Base-by-base conservation (phyloP, 92 coral and sea anemone species). In the Epizoanthus rinbou region DNA sequence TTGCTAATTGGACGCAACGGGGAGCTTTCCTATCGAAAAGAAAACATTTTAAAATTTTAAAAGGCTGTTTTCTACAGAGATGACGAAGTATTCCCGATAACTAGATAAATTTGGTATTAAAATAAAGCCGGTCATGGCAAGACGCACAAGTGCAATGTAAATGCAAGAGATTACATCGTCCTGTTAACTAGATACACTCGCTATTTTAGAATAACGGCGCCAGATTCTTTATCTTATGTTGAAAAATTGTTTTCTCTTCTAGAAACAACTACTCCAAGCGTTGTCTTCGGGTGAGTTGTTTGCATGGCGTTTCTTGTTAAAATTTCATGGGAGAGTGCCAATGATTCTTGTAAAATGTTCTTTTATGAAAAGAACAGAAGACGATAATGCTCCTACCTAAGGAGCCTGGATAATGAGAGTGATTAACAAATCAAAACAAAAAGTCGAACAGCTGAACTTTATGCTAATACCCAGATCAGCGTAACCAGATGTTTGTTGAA, bases 381-480 rank as follows among this genome's bases (percentile, higher is more conserved):
- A 78, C 23, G 72, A 43, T 78, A 78, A 78, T 62, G 69, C 37
- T 69, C 47, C 71, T 78, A 50, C 82, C 82, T 62, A 62, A 78
- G 72, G 71, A 78, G 82, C 62, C 62, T 8, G 66, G 86, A 35
- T 84, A 79, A 75, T 54, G 53, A 59, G 74, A 79, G 82, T 88
- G 88, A 88, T 88, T 88, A 88, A 81, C 71, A 88, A 85, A 80
- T 79, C 83, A 88, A 88, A 88, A 88, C 88, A 88, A 70, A 79
- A 74, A 11, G 81, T 76, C 69, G 66, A 50, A 76, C 88, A 88
- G 91, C 91, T 88, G 91, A 88, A 87, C 43, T 56, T 39, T 80
- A 84, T 88, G 79, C 86, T 64, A 88, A 85, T 85, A 85, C 22
- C 8, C 33, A 33, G 13, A 43, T 41, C 69, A 75, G 22, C 53